phyloP scores from a whole-genome alignment of 2,113 vertebrate genomes.

The Eurystomus gularis region DNA sequence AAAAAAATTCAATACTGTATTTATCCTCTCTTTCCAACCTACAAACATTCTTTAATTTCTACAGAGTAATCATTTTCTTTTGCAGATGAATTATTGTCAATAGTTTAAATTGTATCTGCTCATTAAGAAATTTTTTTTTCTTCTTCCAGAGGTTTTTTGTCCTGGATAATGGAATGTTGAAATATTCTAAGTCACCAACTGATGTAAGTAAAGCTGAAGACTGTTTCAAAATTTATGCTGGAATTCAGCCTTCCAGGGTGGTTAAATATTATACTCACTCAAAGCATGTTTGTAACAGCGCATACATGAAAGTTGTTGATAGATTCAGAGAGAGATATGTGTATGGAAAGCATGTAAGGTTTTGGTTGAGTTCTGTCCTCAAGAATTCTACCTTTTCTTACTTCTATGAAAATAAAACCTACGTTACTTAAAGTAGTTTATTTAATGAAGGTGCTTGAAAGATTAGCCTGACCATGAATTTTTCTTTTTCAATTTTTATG shows the following conservation, averaged over 20 bases:
- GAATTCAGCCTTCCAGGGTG: background rate
- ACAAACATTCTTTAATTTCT: background rate
- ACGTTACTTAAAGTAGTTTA: background rate
- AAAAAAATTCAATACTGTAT: background rate
- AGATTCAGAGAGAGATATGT: background rate
- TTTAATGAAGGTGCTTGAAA: background rate
- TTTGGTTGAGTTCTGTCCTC: background rate
- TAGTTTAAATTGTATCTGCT: background rate
- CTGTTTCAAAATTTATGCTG: background rate
- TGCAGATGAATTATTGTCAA: background rate
- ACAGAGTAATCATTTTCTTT: background rate
- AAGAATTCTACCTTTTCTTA: background rate
- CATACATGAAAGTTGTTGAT: background rate
- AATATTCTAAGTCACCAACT: conserved; percentile 97
- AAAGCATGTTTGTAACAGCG: background rate
- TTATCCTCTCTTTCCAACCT: background rate
- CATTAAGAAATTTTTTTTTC: conserved; percentile 14
- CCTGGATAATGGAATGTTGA: conserved; percentile 97
- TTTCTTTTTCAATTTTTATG: background rate
- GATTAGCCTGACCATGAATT: background rate
- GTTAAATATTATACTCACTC: background rate
- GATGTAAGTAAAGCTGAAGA: conserved; percentile 87
- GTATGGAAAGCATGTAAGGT: background rate
- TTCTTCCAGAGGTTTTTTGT: conserved; percentile 93
- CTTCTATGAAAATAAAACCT: background rate